Base-by-base conservation (phyloP, 2,113 vertebrate species). In the Aphyosemion australe region DNA sequence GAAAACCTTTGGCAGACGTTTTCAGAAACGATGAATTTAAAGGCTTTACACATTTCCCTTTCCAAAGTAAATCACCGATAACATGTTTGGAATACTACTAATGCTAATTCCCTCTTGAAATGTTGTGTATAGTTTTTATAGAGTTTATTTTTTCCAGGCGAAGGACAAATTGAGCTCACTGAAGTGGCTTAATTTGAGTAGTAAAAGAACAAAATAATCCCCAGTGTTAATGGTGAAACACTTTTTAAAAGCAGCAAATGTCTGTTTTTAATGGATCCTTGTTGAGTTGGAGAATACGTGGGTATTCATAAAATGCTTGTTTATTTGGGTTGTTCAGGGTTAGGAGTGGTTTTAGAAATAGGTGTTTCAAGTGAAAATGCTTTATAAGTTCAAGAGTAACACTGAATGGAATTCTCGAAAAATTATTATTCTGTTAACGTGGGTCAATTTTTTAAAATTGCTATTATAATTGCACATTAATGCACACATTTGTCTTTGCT, bases 21-120 rank as follows among this genome's bases (percentile, higher is more conserved):
- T 43, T 8, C 43, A 16, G 55, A 65, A 65, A 60, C 6, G n/a
- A 47, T 15, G 10, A 1, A 47, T 68, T 72, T 51, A 80, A 76
- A 63, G 59, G 48, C 52, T 50, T 41, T 55, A 57, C 26, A 19
- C 47, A 65, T 45, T 53, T 14, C 66, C 41, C 53, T 66, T 79
- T 69, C 69, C 15, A 10, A 0, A 64, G 60, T 31, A 39, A 58
- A 18, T 31, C 42, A 26, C 15, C 9, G 7, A n/a, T n/a, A n/a
- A 16, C 16, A 18, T n/a, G 45, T 8, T 47, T 47, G 8, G 6
- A 18, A 16, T 18, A 47, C 16, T 12, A 1, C 5, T 26, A 26
- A 47, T 2, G 2, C 8, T n/a, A 19, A 16, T 32, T 37, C 6
- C 12, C 18, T 26, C 6, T 52, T 52, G 6, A 34, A 57, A 42